Evolutionary conservation across 2,797 vertebrate genomes (phyloP), one percentile per base, ranked within the genome.

Genomic region (Parambassis ranga): DNA sequence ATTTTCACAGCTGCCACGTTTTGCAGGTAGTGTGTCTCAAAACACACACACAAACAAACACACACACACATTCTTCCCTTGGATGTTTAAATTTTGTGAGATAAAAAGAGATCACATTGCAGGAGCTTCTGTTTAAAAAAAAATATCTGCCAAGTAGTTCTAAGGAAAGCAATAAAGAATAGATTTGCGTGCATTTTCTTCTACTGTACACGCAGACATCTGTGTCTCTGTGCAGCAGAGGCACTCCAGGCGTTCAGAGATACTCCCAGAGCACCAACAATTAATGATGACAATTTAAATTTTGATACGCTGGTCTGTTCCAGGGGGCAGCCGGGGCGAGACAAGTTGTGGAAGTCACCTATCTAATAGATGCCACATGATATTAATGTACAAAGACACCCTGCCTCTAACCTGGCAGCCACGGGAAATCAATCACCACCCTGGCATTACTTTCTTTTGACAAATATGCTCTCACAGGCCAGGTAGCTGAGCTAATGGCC

Each of bases 401-500:
- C 53, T 59, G 75, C 77, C 71, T 81, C 85, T 80, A 86, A 91
- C 89, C 87, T 77, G 79, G 80, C 81, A 82, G 83, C 81, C 70
- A 42, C 47, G 2, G 65, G 67, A 71, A 90, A 90, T 92, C 88
- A 90, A 89, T 91, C 89, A 87, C 65, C 58, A 50, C 52, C 62
- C 47, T 15, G 38, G 72, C 83, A 75, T 82, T 83, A 71, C 85
- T 83, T 83, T 71, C 81, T 62, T 82, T 59, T 91, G 83, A 90
- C 88, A 88, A 89, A 91, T 91, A 82, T 72, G 79, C 83, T 86
- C 76, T 83, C 75, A 28, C 75, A 38, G 64, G 72, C 77, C 83
- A 82, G 85, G 85, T 87, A 89, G 73, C 86, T 43, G 50, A 85
- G 84, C 81, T 90, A 90, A 91, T 90, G 87, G 87, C 78, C 80